phyloP scores from a whole-genome alignment of 2,797 vertebrate species.

The Carcharodon carcharias region DNA sequence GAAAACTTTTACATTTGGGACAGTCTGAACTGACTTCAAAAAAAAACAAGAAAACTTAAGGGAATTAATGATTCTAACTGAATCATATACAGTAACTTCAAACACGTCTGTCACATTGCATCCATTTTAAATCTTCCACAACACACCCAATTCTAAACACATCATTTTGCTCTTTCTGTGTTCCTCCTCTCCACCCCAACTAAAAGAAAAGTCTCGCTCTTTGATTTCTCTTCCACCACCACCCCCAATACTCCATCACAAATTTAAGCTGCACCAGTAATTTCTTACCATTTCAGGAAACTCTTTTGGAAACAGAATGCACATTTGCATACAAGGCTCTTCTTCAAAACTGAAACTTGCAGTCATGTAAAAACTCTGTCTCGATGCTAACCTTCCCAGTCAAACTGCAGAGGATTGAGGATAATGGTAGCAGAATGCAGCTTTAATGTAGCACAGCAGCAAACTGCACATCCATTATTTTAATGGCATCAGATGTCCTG shows the following conservation, averaged over 20 bases:
- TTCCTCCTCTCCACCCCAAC: not conserved
- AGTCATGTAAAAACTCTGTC: not conserved
- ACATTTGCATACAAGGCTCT: not conserved
- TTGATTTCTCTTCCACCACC: not conserved
- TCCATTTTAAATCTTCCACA: not conserved
- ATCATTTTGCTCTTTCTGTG: not conserved
- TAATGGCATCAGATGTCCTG: slow-evolving; percentile 18
- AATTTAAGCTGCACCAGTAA: not conserved
- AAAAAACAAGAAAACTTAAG: not conserved
- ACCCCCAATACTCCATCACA: too few species aligned
- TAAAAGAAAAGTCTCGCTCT: not conserved
- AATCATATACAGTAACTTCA: not conserved
- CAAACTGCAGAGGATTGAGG: not conserved
- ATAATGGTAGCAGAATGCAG: not conserved
- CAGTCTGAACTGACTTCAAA: not conserved
- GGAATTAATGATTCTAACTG: not conserved
- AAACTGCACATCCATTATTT: not conserved
- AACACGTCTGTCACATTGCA: not conserved
- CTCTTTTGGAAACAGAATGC: not conserved
- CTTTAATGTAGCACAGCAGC: not conserved
- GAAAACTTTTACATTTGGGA: not conserved
- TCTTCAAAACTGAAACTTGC: not conserved
- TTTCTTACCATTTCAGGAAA: slow-evolving; percentile 13
- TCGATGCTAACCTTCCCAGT: not conserved
- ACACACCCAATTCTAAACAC: not conserved